phyloP scores from a whole-genome alignment of 2,113 vertebrate species.

The Syngnathoides biaculeatus region DNA sequence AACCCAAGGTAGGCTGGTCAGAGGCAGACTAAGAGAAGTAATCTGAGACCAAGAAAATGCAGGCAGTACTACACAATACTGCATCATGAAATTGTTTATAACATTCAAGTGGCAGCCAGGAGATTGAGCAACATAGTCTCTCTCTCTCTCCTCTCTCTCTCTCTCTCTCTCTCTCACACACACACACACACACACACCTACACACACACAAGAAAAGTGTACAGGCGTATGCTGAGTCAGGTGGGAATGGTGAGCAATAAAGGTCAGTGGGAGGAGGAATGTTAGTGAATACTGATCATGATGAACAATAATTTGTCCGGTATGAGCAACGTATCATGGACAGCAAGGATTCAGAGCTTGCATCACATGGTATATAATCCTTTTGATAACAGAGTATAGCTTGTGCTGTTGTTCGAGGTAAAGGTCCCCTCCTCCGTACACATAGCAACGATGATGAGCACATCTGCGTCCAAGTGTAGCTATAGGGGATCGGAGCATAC shows the following conservation, averaged over 20 bases:
- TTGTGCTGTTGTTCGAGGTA: conserved; percentile 14
- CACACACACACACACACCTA: no score
- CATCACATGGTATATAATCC: conserved; percentile 1
- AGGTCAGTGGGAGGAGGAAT: conserved; percentile 54
- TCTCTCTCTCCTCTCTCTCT: no score
- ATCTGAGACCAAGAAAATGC: neutral
- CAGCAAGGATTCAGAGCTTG: conserved; percentile 17
- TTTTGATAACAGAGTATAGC: conserved; percentile 11
- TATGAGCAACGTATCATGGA: conserved; percentile 14
- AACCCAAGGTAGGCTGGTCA: neutral
- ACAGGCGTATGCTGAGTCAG: conserved; percentile 24
- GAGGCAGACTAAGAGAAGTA: neutral
- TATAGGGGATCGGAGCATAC: conserved; percentile 19
- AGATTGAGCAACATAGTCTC: no score
- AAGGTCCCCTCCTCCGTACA: conserved; percentile 42
- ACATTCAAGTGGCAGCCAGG: neutral
- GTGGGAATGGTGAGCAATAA: conserved; percentile 48
- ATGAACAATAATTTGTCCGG: conserved; percentile 19
- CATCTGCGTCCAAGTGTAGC: conserved; percentile 33
- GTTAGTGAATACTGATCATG: conserved; percentile 30
- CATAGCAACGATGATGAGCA: conserved; percentile 19
- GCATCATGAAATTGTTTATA: neutral
- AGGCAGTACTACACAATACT: neutral
- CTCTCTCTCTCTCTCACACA: no score
- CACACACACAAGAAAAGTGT: conserved; percentile 3